These are phyloP conservation scores for Synanthedon andrenaeformis DNA, from an alignment of 2,888 invertebrate species.

Conservation along the genomic window DNA sequence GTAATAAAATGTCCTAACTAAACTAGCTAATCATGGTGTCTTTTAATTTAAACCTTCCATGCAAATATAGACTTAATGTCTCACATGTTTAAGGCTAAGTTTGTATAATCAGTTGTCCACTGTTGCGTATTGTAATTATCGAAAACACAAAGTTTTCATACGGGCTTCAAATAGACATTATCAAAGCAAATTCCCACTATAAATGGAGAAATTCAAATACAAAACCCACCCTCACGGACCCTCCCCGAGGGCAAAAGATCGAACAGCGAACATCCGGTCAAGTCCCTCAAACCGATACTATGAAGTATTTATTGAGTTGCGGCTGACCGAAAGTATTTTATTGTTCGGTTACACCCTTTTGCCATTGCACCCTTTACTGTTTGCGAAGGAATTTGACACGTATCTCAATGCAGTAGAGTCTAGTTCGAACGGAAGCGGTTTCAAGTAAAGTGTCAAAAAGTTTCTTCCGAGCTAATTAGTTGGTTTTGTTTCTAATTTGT, in stretches of 20 bases:
- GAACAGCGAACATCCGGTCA: conserved; percentile 62
- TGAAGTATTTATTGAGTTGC: conserved; percentile 70
- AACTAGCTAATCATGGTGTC: no score
- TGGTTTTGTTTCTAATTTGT: background rate
- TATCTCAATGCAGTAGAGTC: background rate
- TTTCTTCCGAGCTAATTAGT: background rate
- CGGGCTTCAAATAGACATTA: background rate
- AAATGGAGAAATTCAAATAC: background rate
- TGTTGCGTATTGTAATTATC: background rate
- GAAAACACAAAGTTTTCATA: background rate
- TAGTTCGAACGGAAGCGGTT: background rate
- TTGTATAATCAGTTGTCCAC: background rate
- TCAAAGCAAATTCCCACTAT: background rate
- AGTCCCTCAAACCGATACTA: conserved; percentile 62
- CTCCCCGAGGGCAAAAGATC: conserved; percentile 54
- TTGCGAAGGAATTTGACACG: background rate
- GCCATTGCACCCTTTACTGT: conserved; percentile 18
- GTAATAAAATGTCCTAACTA: no score
- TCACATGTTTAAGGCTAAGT: no score
- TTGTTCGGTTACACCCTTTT: conserved; percentile 59
- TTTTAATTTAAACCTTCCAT: no score
- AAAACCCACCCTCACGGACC: conserved; percentile 5
- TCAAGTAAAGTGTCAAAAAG: background rate
- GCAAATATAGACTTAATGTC: no score
- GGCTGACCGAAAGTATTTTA: conserved; percentile 65